phyloP scores from a whole-genome alignment of 1,140 invertebrate species.

The Drosophila nebulosa region DNA sequence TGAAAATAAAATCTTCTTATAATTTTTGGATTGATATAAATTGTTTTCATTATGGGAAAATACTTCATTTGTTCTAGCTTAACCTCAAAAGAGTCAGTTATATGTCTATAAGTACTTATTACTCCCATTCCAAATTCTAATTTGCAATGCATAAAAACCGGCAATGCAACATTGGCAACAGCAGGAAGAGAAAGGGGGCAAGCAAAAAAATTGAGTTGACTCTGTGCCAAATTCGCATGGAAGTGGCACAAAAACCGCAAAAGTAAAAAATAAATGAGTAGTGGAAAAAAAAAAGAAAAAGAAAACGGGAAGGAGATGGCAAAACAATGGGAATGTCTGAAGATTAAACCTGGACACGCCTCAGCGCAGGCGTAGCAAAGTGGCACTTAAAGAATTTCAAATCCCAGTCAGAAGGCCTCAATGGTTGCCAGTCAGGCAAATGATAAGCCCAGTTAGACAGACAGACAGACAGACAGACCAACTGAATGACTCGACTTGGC shows the following conservation, averaged over 20 bases:
- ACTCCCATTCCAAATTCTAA: constrained; percentile 9
- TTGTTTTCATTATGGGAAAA: neutral
- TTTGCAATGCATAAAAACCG: constrained; percentile 47
- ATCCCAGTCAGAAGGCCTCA: constrained; percentile 24
- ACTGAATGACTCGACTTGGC: neutral
- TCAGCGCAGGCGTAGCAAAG: constrained; percentile 51
- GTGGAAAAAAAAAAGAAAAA: neutral
- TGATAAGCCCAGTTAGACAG: constrained; percentile 54
- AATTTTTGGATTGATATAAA: no score
- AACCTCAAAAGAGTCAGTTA: neutral
- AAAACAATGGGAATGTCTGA: constrained; percentile 11
- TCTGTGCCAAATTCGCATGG: constrained; percentile 47
- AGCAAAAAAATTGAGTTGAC: constrained; percentile 5
- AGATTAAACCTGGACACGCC: constrained; percentile 32
- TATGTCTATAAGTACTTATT: neutral
- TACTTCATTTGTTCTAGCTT: neutral
- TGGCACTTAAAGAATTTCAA: constrained; percentile 46
- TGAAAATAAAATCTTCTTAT: no score
- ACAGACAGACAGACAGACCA: constrained; percentile 37
- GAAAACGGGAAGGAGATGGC: constrained; percentile 25
- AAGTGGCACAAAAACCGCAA: constrained; percentile 51
- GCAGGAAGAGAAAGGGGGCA: constrained; percentile 20
- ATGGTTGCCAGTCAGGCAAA: constrained; percentile 51
- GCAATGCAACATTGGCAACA: constrained; percentile 7
- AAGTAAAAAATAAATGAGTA: constrained; percentile 9